Base-by-base conservation (phyloP, 1,140 invertebrate species). In the Temnothorax curvispinosus region DNA sequence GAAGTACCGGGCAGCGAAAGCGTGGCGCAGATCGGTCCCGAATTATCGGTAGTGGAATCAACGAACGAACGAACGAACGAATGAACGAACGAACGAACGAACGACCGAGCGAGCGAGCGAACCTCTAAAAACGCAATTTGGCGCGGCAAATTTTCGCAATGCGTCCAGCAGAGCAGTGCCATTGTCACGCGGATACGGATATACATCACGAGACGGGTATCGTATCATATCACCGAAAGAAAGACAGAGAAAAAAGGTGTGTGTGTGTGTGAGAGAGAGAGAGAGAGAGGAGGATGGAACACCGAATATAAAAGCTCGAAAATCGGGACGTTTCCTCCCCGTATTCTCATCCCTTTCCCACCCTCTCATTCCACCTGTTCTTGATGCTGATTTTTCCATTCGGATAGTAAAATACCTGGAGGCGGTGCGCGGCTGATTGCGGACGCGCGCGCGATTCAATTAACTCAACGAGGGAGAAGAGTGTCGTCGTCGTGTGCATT, bases 91-190 rank as follows among this genome's bases (percentile, higher is more conserved):
- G 32, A 35, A 7, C 64, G 35, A 47, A 8, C 41, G 67, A 32
- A 2, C 44, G 64, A 41, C 0, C 64, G 64, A 44, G 0, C 21
- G 41, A 69, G 77, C 50, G 77, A 71, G 77, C 50, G 54, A 47
- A 44, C 80, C 80, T 38, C 69, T 84, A 84, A 84, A 84, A 84
- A 84, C 80, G 80, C 80, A 84, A 84, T 84, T 84, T 84, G 69
- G 52, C 54, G 56, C 80, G 80, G 69, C 80, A 44, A 82, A 84
- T 84, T 84, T 84, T 84, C 80, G 69, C 80, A 84, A 84, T 84
- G 80, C 80, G 80, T 62, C 54, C 69, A 54, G 41, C 80, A 44
- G 38, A 75, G 80, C 56, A 69, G 15, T 74, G 69, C 80, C 67
- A 84, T 84, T 84, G 80, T 84, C 80, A 56, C 69, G 32, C 54